A percentile compares a stretch with the other conserved stretches of the same genome.
These are phyloP conservation scores for Cosmia trapezina DNA, from an alignment of 2,888 invertebrate species.

Conservation along the genomic window DNA sequence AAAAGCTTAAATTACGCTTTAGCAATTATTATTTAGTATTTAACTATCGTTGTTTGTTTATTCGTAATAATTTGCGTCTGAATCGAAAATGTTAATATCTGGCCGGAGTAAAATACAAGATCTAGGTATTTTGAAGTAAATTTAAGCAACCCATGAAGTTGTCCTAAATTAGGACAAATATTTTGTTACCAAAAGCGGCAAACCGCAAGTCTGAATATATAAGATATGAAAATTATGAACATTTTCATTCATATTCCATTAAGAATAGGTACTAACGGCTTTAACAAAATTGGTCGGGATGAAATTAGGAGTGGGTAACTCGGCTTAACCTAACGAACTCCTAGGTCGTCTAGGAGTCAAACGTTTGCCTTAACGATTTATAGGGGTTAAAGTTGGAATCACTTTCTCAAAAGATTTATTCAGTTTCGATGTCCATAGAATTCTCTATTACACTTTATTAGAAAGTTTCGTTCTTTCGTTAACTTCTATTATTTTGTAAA, in stretches of 20 bases:
- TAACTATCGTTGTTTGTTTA: constrained; percentile 13
- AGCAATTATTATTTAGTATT: constrained; percentile 15
- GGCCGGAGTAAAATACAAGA: constrained; percentile 35
- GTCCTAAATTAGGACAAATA: constrained; percentile 51
- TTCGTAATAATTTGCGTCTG: constrained; percentile 31
- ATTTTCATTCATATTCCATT: constrained; percentile 43
- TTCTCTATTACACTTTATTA: constrained; percentile 58
- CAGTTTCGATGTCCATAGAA: constrained; percentile 53
- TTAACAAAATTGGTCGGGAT: constrained; percentile 36
- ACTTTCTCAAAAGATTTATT: constrained; percentile 62
- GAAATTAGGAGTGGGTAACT: constrained; percentile 49
- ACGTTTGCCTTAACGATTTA: constrained; percentile 60
- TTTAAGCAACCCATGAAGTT: constrained; percentile 39
- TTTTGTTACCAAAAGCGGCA: constrained; percentile 44
- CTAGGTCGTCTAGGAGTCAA: constrained; percentile 65
- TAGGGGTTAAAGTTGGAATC: constrained; percentile 60
- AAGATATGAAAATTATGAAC: constrained; percentile 44
- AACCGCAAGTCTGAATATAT: constrained; percentile 39
- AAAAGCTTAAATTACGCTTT: constrained; percentile 16
- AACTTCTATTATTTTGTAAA: constrained; percentile 50
- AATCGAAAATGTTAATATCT: constrained; percentile 40
- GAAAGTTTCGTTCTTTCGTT: constrained; percentile 50
- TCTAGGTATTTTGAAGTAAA: constrained; percentile 40
- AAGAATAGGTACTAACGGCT: constrained; percentile 31
- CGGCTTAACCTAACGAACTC: constrained; percentile 49